Evolutionary conservation across 2,113 vertebrate genomes (phyloP).

Genomic region (Phoenicopterus ruber): DNA sequence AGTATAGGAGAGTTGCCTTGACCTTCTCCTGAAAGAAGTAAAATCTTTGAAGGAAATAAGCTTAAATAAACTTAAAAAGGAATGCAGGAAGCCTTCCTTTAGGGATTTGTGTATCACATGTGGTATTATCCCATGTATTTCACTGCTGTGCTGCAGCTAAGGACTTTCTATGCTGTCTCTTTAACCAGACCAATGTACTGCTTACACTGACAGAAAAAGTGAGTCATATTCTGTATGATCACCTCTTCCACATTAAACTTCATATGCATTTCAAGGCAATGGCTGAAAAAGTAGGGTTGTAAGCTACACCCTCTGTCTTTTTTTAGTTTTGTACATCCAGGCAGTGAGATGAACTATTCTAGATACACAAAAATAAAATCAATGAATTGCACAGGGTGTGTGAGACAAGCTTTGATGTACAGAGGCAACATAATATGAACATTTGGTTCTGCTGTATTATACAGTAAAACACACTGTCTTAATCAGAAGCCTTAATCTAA

Average conservation of each 20-base stretch:
- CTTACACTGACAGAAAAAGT: not conserved
- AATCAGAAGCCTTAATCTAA: conserved; percentile 25
- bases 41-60: conserved; percentile 18
- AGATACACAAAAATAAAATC: not conserved
- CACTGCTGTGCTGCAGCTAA: not conserved
- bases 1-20: not conserved
- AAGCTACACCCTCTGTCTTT: not conserved
- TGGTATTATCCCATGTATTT: not conserved
- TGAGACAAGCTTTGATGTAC: not conserved
- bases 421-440: not conserved
- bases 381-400: not conserved
- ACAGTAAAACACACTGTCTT: not conserved
- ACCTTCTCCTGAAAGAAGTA: not conserved
- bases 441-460: not conserved
- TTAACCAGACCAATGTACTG: not conserved
- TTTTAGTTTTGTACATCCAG: not conserved
- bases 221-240: not conserved
- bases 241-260: not conserved
- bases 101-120: not conserved
- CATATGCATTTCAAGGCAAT: not conserved
- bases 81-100: conserved; percentile 11
- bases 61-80: conserved; percentile 22
- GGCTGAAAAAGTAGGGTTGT: not conserved
- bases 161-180: not conserved
- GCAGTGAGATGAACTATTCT: not conserved